Base-by-base conservation (phyloP, 1,140 invertebrate species). In the Pygmarrhopalites habei region DNA sequence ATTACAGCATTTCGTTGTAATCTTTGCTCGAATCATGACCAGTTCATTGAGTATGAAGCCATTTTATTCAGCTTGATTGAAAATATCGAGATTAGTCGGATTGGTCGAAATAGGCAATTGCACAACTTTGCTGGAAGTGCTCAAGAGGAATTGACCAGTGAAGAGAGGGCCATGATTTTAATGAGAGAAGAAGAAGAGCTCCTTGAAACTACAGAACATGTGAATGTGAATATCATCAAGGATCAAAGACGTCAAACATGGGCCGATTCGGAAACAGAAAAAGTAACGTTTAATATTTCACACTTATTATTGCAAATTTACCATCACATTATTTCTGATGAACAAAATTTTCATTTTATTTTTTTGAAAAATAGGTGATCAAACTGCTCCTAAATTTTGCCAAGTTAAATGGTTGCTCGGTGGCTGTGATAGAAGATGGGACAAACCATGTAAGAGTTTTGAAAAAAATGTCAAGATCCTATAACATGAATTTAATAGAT, bases 201-300 rank as follows among this genome's bases (percentile, higher is more conserved):
- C 0, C 66, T 72, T 23, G 68, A 73, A 2, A 57, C 75, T n/a
- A 73, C 76, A 19, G 73, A 75, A 26, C 72, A 76, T 26, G 73
- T 76, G 10, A 65, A 70, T 30, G 73, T 76, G 10, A 65, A 70
- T 28, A n/a, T 75, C 1, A 52, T 72, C 14, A 68, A 62, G 1
- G 65, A 69, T 19, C 64, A 71, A 26, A 67, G 77, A n/a, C 73
- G 76, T 49, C 80, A 79, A 26, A 79, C 74, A 19, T 82, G 80
- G 80, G 75, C 78, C 17, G 79, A 80, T 70, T 79, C 78, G 65
- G 78, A 82, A 52, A 73, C 79, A 57, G 84, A 85, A 74, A 75
- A 76, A 55, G 72, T 81, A n/a, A n/a, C n/a, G n/a, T n/a, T n/a
- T n/a, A n/a, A n/a, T n/a, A n/a, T n/a, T n/a, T n/a, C n/a, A n/a